These are phyloP conservation scores for Littorina saxatilis DNA, from an alignment of 1,140 invertebrate species.

Conservation along the genomic window DNA sequence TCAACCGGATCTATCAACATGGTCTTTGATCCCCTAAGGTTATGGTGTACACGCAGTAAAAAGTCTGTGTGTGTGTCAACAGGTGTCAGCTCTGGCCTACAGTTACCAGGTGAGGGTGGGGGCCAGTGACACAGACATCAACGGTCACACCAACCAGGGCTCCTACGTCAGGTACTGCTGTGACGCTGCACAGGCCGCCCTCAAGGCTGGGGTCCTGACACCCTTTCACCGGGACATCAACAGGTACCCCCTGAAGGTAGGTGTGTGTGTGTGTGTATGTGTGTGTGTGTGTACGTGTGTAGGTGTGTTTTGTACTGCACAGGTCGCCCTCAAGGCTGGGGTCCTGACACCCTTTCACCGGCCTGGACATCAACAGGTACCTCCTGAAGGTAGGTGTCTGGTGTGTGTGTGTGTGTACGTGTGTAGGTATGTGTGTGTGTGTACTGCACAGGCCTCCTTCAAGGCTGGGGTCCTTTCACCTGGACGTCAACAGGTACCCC, in stretches of 20 bases:
- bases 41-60: no score
- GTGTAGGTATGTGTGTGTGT: no score
- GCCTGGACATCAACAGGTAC: slow-evolving; percentile 28
- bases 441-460: slow-evolving; percentile 13
- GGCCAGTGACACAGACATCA: slow-evolving; percentile 42
- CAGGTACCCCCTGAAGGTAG: slow-evolving; percentile 21
- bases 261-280: no score
- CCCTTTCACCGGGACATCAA: slow-evolving; percentile 14
- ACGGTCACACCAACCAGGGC: slow-evolving; percentile 42
- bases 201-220: neutral
- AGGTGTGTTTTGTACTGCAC: no score
- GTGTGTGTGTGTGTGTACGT: no score
- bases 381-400: slow-evolving; percentile 15
- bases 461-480: neutral
- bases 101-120: slow-evolving; percentile 15
- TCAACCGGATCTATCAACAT: no score
- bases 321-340: slow-evolving; percentile 8
- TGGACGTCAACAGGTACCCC: slow-evolving; percentile 26
- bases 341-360: neutral
- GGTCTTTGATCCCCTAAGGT: no score
- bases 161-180: slow-evolving; percentile 41
- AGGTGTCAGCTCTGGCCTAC: slow-evolving; percentile 19
- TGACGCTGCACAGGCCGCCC: slow-evolving; percentile 32
- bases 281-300: no score
- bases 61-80: no score